Conservation (phyloP, 2,888 invertebrate genomes). For the Tiphia femorata region DNA sequence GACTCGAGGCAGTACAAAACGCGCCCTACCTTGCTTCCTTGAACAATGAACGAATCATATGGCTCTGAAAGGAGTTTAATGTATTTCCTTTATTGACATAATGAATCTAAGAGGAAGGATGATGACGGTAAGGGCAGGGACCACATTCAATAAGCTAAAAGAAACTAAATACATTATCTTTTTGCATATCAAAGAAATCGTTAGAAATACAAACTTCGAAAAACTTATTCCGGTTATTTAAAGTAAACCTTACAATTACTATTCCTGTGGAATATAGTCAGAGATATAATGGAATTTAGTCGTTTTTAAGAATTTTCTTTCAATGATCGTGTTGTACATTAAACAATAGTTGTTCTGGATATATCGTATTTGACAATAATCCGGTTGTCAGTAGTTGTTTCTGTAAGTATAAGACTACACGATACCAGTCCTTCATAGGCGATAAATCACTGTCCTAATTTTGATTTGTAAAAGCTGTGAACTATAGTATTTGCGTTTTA, state of each 20-base stretch:
- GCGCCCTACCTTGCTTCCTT: constrained; percentile 44
- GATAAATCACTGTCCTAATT: constrained; percentile 36
- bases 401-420: constrained; percentile 10
- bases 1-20: constrained; percentile 63
- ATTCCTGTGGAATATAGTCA: no score
- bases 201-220: no score
- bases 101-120: constrained; percentile 58
- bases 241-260: no score
- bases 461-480: constrained; percentile 41
- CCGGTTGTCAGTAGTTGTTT: no score
- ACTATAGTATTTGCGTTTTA: constrained; percentile 21
- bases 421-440: constrained; percentile 37
- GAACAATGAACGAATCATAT: constrained; percentile 39
- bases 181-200: no score
- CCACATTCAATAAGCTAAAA: constrained; percentile 37
- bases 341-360: no score
- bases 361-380: no score
- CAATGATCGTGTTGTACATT: no score
- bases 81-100: constrained; percentile 49
- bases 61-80: constrained; percentile 34
- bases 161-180: constrained; percentile 26
- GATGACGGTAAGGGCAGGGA: constrained; percentile 60
- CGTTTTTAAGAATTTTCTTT: no score
- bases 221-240: no score
- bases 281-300: no score